Conservation (phyloP, 2,888 invertebrate genomes). For the Steinernema carpocapsae region DNA sequence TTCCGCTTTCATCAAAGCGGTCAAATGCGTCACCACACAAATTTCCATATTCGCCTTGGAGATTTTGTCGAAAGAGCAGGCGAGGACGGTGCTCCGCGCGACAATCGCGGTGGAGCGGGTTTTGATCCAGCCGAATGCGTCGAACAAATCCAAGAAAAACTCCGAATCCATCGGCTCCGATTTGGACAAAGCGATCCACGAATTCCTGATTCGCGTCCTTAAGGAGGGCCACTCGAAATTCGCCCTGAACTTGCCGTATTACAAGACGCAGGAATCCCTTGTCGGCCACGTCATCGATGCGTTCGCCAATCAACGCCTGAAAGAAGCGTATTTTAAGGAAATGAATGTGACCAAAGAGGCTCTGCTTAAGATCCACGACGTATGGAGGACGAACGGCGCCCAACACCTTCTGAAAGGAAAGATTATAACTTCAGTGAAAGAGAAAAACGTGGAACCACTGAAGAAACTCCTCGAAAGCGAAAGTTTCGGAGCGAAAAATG, state of each 20-base stretch:
- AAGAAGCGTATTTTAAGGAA: not conserved
- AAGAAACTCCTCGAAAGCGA: not conserved
- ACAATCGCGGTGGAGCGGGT: not conserved
- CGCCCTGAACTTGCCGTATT: not conserved
- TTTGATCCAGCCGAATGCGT: conserved; percentile 5
- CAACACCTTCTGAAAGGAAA: not conserved
- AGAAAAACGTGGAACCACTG: not conserved
- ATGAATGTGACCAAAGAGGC: not conserved
- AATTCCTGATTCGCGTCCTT: not conserved
- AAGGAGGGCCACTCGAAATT: not conserved
- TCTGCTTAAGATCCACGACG: not conserved
- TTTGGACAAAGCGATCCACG: conserved; percentile 9
- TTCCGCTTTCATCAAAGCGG: not conserved
- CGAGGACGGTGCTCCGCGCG: not conserved
- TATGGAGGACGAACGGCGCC: not conserved
- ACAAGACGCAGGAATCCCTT: not conserved
- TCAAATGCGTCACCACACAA: not conserved
- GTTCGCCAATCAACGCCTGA: not conserved
- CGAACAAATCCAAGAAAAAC: not conserved
- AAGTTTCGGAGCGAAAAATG: not conserved
- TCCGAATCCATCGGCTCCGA: not conserved
- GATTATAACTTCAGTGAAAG: not conserved
- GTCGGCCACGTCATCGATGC: not conserved
- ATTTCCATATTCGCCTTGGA: not conserved
- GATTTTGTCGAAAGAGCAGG: not conserved